Base-by-base conservation (phyloP, 2,888 invertebrate species). In the Patella ulyssiponensis region DNA sequence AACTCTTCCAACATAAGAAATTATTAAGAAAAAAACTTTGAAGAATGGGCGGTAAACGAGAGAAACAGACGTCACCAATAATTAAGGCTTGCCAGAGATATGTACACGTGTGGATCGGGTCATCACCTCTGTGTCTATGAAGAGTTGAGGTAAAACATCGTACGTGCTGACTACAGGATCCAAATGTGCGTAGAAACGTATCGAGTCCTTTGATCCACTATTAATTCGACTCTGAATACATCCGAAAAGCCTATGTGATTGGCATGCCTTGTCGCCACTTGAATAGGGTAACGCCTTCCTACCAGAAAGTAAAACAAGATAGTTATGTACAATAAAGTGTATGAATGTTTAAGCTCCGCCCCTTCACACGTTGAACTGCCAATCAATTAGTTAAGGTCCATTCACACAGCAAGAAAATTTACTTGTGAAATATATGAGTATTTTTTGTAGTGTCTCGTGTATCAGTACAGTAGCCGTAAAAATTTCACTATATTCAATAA, bases 291-390 rank as follows among this genome's bases (percentile, higher is more conserved):
- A 64, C 64, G 64, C 64, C 64, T 64, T 64, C 64, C 23, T 23
- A 64, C 64, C 23, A 23, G 64, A 64, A 64, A 64, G 64, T 64
- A 64, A 64, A 64, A 64, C 20, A 64, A 64, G 64, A 64, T 64
- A 23, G 20, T 64, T 64, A 14, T 64, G 23, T 64, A 23, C 64
- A 64, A 23, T 64, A 23, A 64, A 64, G 11, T 64, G 64, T 64
- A 64, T 64, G 23, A 23, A 64, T 23, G 64, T 23, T 23, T 64
- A 23, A 64, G 64, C 64, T 64, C 64, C 64, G 11, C 64, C 64
- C 64, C 64, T 64, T 64, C 64, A 64, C 64, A 64, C 64, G 20
- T 64, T 64, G 23, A 64, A 64, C 64, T 64, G 64, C 23, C 64
- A 64, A 64, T 64, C 64, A 64, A 23, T 64, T 23, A 64, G 64